These are phyloP conservation scores for Sciurus vulgaris DNA, from an alignment of 2,797 vertebrate genomes.

Conservation along the genomic window DNA sequence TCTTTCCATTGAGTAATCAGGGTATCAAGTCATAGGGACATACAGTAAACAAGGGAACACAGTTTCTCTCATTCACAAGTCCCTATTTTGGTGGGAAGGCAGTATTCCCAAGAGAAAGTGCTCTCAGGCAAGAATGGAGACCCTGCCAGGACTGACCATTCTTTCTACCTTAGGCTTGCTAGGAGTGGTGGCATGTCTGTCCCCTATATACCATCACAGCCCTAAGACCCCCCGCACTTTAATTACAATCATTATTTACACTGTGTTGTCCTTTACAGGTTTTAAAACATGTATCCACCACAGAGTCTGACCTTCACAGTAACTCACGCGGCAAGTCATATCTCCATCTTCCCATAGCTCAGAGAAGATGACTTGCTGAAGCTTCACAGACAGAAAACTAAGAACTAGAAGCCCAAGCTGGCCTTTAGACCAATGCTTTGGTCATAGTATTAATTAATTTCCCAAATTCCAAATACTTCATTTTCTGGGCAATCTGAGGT, in stretches of 20 bases:
- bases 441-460: slow-evolving; percentile 52
- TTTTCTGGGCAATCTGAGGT: slow-evolving; percentile 74
- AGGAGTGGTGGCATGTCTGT: background rate
- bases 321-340: background rate
- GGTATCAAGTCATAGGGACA: background rate
- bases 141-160: background rate
- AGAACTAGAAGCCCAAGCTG: background rate
- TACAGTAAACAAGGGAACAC: background rate
- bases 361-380: background rate
- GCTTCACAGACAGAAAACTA: background rate
- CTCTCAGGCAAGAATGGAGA: background rate
- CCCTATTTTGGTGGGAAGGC: background rate
- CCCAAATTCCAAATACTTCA: slow-evolving; percentile 61
- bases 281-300: background rate
- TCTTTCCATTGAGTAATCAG: background rate
- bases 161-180: background rate
- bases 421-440: background rate
- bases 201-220: background rate
- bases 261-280: background rate
- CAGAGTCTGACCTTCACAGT: background rate
- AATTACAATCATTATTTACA: background rate
- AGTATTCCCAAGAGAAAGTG: background rate
- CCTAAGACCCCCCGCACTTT: background rate
- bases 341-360: background rate
- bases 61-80: background rate